Base-by-base conservation (phyloP, 2,888 invertebrate species). In the Caenorhabditis zanzibari region DNA sequence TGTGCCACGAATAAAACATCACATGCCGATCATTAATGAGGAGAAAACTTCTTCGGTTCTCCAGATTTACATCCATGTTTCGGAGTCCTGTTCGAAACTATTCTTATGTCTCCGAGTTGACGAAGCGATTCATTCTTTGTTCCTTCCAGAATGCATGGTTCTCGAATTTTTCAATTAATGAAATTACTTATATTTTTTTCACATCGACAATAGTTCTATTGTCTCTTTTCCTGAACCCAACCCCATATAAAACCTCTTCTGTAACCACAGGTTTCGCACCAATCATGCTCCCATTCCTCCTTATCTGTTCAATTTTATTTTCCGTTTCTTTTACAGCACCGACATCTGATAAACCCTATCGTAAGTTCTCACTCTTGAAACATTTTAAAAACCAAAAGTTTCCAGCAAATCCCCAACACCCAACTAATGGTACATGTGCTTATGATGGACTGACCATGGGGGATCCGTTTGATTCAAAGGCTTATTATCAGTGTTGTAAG, bases 371-470 rank as follows among this genome's bases (percentile, higher is more conserved):
- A 19, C 2, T 41, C 12, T 4, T 4, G 10, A 41, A 12, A 10
- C 12, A 22, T 7, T 10, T 61, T 16, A 6, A 12, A 22, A 12
- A 14, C 1, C 5, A 16, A 35, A n/a, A 19, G 22, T 44, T 24
- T 44, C n/a, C 28, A 64, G 63, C 32, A 5, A 63, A 44, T 5
- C 52, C 54, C n/a, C n/a, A n/a, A 0, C 35, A 54, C 38, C 79
- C 79, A 44, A 44, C 56, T 1, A 52, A 79, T 41, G 79, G 79
- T 32, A 71, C 63, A 3, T 79, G 79, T 71, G 54, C 35, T 19
- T 79, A 79, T 44, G 79, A 79, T 79, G 79, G 79, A 2, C 10
- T 79, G n/a, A 49, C 79, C 14, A 79, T 79, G 71, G 79, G 35
- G 0, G 71, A 71, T 47, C 63, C 71, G n/a, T 26, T 9, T 3